Percentiles rank a stretch among this genome's conserved stretches.
These are phyloP conservation scores for Drosophila birchii DNA, from an alignment of 2,888 invertebrate genomes.

Conservation along the genomic window DNA sequence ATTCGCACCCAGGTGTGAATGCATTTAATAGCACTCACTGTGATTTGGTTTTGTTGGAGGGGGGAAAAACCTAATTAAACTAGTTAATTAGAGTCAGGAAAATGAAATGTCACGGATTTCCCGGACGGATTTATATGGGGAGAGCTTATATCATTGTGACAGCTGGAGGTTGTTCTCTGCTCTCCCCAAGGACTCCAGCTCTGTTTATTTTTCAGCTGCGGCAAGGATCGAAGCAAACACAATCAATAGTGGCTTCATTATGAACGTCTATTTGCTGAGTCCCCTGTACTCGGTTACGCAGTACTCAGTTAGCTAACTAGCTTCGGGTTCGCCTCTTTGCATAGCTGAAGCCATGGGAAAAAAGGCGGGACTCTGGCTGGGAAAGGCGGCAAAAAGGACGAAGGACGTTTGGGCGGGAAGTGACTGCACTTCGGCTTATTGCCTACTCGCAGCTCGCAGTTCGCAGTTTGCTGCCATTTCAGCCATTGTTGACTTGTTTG, in stretches of 20 bases:
- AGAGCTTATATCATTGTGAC: conserved; percentile 9
- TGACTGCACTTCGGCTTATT: conserved; percentile 74
- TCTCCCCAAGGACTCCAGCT: conserved; percentile 2
- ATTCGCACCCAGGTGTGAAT: conserved; percentile 15
- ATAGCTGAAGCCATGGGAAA: conserved; percentile 2
- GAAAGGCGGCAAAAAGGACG: neutral
- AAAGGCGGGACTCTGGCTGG: neutral
- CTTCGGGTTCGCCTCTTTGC: conserved; percentile 38
- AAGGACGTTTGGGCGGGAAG: conserved; percentile 10
- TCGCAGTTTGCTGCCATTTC: conserved; percentile 50
- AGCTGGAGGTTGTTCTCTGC: conserved; percentile 5
- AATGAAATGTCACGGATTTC: conserved; percentile 1
- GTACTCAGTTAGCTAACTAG: conserved; percentile 33
- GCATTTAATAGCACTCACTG: conserved; percentile 12
- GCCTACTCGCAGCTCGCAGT: conserved; percentile 54
- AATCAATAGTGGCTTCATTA: conserved; percentile 56
- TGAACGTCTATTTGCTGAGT: conserved; percentile 39
- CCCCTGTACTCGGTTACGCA: neutral
- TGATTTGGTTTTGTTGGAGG: conserved; percentile 4
- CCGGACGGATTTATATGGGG: neutral
- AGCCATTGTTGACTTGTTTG: conserved; percentile 77
- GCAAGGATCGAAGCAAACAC: conserved; percentile 24
- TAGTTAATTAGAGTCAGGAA: conserved; percentile 12
- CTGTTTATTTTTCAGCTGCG: conserved; percentile 15
- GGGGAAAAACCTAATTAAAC: conserved; percentile 23